Base-by-base conservation (phyloP, 2,888 invertebrate species). In the Entomobrya proxima region DNA sequence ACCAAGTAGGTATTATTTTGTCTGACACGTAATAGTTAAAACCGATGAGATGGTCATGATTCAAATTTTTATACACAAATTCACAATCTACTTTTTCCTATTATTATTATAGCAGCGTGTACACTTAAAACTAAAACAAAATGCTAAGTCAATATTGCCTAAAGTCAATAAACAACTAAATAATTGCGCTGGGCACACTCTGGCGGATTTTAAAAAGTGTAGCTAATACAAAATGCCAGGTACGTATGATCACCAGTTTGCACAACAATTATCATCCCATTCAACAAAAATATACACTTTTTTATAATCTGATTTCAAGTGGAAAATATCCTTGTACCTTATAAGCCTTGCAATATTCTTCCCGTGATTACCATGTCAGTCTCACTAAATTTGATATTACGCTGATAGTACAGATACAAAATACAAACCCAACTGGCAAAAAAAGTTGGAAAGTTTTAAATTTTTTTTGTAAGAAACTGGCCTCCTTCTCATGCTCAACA, bases 1-100 rank as follows among this genome's bases (percentile, higher is more conserved):
- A 74, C 44, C 61, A 47, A 61, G 32, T 81, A 69, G 50, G 74
- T 35, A 52, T 52, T 52, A 37, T 81, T 50, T 79, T 37, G 75
- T 52, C 85, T 85, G 85, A 85, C 85, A 85, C 80, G 85, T 85
- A 80, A 85, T 85, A 69, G 80, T 85, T 85, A 85, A 61, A 79
- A 77, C 35, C 32, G 83, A 85, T 85, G 64, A 75, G 67, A 35
- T 74, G 21, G 50, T 74, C 52, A 74, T 74, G 74, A 74, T 74
- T 74, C 74, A 74, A 52, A 32, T 3, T 47, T 3, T 52, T 13
- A 64, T 44, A 40, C 44, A 15, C 4, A 21, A 27, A 21, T n/a
- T n/a, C n/a, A n/a, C n/a, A n/a, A n/a, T n/a, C n/a, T n/a, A n/a
- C n/a, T n/a, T n/a, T n/a, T n/a, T n/a, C n/a, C n/a, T n/a, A n/a